Evolutionary conservation across 2,888 invertebrate genomes (phyloP).

Genomic region (Leucophenga maculata): DNA sequence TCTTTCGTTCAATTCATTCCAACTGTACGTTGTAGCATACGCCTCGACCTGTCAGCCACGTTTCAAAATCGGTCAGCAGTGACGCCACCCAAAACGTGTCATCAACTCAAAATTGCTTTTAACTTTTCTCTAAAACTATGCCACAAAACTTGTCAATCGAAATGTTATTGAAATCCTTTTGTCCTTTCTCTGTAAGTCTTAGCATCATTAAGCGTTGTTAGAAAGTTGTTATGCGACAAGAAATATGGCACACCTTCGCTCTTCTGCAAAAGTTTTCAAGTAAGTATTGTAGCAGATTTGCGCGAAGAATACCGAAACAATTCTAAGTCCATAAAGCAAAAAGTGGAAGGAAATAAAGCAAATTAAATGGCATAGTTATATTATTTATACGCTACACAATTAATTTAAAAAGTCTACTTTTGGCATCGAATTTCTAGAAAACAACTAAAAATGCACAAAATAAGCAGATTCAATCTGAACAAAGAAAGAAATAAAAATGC

Average conservation of each 20-base stretch:
- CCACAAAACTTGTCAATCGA: background rate
- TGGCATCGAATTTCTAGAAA: no score
- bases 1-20: background rate
- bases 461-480: no score
- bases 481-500: no score
- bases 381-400: no score
- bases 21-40: background rate
- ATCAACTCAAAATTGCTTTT: background rate
- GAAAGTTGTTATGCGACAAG: background rate
- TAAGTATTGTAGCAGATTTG: no score
- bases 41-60: background rate
- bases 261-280: background rate
- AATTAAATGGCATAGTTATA: no score
- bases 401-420: no score
- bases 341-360: no score
- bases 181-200: background rate
- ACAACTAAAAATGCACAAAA: no score
- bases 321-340: no score
- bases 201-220: background rate
- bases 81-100: constrained; percentile 3
- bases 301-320: no score
- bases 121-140: background rate
- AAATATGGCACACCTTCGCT: background rate
- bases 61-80: background rate
- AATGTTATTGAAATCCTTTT: background rate